These are phyloP conservation scores for Sebastes elongatus DNA, from an alignment of 2,797 vertebrate species.

Conservation along the genomic window DNA sequence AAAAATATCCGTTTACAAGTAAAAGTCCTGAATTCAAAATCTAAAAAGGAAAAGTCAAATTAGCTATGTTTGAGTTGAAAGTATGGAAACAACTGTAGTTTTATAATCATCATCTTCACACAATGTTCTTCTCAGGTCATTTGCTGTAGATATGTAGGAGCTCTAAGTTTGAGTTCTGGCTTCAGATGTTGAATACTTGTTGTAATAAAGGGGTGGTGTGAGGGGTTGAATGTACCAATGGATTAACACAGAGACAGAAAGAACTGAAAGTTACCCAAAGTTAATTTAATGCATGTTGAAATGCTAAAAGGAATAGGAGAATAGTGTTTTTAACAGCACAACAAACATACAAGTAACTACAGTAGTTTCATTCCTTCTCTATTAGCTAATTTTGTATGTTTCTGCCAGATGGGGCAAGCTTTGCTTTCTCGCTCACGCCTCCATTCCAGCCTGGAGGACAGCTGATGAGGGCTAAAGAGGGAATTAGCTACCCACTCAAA, in stretches of 20 bases:
- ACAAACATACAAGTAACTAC: not conserved
- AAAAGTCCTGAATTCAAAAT: no score
- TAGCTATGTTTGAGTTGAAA: not conserved
- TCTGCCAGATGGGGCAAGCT: conserved; percentile 76
- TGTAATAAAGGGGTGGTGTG: not conserved
- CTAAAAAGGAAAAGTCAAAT: no score
- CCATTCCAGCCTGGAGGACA: conserved; percentile 66
- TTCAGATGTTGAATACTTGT: not conserved
- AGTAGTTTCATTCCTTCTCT: not conserved
- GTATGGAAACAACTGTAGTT: not conserved
- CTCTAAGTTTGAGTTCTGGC: not conserved
- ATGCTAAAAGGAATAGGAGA: not conserved
- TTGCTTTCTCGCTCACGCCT: conserved; percentile 69
- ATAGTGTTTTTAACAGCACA: not conserved
- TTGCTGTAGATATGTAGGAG: not conserved
- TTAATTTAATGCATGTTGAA: not conserved
- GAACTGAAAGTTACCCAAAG: not conserved
- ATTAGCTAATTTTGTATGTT: conserved; percentile 39
- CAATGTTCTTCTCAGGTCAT: not conserved
- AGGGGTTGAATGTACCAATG: not conserved
- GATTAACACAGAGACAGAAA: not conserved
- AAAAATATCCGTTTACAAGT: no score
- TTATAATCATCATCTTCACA: not conserved
- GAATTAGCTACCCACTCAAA: conserved; percentile 86
- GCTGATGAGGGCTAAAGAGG: conserved; percentile 83